Evolutionary conservation across 2,888 invertebrate genomes (phyloP).

Genomic region (Folsomia candida): DNA sequence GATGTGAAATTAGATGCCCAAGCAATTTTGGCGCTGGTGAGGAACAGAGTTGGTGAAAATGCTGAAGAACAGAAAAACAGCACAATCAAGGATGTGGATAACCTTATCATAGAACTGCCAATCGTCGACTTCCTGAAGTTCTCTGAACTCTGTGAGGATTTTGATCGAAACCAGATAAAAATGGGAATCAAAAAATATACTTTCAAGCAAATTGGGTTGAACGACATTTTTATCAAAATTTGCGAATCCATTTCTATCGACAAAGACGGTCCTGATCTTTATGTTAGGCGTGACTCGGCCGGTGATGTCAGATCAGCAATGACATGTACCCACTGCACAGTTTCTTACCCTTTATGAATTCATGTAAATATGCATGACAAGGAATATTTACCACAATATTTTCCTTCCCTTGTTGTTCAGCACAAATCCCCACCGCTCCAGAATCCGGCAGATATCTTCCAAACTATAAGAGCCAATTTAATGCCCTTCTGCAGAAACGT

Average conservation of each 20-base stretch:
- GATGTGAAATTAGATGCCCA: slow-evolving; percentile 10
- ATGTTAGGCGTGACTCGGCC: slow-evolving; percentile 30
- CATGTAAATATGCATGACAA: too few species aligned
- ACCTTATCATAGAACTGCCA: slow-evolving; percentile 33
- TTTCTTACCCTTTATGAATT: too few species aligned
- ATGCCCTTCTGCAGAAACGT: slow-evolving; percentile 28
- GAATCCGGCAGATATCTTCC: neutral
- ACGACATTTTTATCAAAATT: slow-evolving; percentile 46
- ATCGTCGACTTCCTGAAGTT: slow-evolving; percentile 14
- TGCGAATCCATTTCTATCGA: slow-evolving; percentile 34
- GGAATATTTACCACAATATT: too few species aligned
- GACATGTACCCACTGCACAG: slow-evolving; percentile 10
- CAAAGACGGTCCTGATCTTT: slow-evolving; percentile 38
- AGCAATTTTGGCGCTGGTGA: slow-evolving; percentile 12
- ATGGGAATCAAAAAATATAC: slow-evolving; percentile 33
- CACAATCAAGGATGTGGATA: slow-evolving; percentile 22
- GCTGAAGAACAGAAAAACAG: slow-evolving; percentile 13
- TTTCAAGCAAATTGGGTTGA: slow-evolving; percentile 30
- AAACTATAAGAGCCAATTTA: slow-evolving; percentile 5
- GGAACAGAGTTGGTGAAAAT: slow-evolving; percentile 12
- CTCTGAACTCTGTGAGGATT: slow-evolving; percentile 37
- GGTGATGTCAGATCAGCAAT: slow-evolving; percentile 29
- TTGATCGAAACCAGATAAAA: slow-evolving; percentile 27
- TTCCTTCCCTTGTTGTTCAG: too few species aligned
- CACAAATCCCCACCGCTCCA: slow-evolving; percentile 26